These are phyloP conservation scores for Meandrusa payeni DNA, from an alignment of 2,888 invertebrate genomes.

Conservation along the genomic window DNA sequence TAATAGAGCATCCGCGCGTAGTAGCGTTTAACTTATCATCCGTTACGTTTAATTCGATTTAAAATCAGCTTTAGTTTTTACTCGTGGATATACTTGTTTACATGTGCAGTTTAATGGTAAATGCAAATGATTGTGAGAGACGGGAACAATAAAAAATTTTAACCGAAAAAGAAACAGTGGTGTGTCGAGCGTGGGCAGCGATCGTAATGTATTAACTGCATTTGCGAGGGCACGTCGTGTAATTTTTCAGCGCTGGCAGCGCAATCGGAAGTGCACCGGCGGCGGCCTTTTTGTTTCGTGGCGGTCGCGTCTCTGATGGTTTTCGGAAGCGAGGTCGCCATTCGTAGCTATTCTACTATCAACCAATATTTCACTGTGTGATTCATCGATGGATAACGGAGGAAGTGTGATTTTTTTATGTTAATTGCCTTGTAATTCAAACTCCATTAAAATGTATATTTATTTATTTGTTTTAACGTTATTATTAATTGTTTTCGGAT, in stretches of 20 bases:
- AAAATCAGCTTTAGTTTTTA: no score
- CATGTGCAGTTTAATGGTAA: no score
- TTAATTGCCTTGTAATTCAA: constrained; percentile 6
- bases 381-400: constrained; percentile 53
- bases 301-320: constrained; percentile 59
- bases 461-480: no score
- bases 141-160: constrained; percentile 18
- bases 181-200: constrained; percentile 29
- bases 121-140: constrained; percentile 7
- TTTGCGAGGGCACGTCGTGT: constrained; percentile 49
- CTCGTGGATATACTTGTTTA: no score
- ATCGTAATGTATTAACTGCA: constrained; percentile 58
- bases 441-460: no score
- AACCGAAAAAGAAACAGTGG: constrained; percentile 24
- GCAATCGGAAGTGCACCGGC: constrained; percentile 75
- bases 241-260: constrained; percentile 75
- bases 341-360: constrained; percentile 58
- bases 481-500: no score
- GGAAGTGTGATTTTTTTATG: constrained; percentile 9
- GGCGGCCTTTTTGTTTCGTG: constrained; percentile 71
- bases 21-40: no score
- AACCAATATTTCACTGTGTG: constrained; percentile 64
- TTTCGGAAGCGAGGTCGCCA: constrained; percentile 74
- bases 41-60: no score
- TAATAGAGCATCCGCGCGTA: no score